Conservation (phyloP, 2,797 vertebrate species). For the Micrastur ruficollis region DNA sequence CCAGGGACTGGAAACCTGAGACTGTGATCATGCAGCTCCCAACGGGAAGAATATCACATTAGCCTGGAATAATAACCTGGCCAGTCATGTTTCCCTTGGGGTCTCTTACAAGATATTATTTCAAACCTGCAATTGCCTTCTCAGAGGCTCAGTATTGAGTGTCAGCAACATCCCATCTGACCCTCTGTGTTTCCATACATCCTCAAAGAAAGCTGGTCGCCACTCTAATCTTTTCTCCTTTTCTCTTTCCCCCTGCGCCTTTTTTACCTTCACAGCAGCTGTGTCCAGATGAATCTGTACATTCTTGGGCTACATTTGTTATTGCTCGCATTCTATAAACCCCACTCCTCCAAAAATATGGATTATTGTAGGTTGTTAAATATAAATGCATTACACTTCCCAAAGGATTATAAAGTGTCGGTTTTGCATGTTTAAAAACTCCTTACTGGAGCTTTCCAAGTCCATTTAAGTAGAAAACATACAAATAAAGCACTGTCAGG, state of each 20-base stretch:
- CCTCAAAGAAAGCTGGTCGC: not conserved
- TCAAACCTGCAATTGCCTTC: not conserved
- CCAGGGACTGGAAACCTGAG: conserved; percentile 32
- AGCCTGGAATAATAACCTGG: conserved; percentile 13
- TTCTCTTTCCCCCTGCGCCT: not conserved
- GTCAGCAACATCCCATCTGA: not conserved
- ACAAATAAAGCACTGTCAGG: not conserved
- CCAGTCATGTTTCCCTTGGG: not conserved
- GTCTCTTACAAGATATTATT: not conserved
- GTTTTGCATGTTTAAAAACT: not conserved
- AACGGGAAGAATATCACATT: not conserved
- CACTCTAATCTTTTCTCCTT: not conserved
- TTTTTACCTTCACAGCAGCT: not conserved
- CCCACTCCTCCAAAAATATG: not conserved
- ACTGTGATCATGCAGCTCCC: not conserved
- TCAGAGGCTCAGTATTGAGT: not conserved
- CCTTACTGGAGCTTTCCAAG: not conserved
- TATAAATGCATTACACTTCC: not conserved
- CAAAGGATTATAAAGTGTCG: not conserved
- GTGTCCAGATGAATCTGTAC: not conserved
- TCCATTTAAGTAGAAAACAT: not conserved
- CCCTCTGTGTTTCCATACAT: not conserved
- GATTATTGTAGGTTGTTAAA: not conserved
- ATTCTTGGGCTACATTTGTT: not conserved
- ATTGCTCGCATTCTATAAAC: not conserved